Percentiles rank a stretch among this genome's conserved stretches.
These are phyloP conservation scores for Plestiodon gilberti DNA, from an alignment of 2,113 vertebrate species.

Conservation along the genomic window DNA sequence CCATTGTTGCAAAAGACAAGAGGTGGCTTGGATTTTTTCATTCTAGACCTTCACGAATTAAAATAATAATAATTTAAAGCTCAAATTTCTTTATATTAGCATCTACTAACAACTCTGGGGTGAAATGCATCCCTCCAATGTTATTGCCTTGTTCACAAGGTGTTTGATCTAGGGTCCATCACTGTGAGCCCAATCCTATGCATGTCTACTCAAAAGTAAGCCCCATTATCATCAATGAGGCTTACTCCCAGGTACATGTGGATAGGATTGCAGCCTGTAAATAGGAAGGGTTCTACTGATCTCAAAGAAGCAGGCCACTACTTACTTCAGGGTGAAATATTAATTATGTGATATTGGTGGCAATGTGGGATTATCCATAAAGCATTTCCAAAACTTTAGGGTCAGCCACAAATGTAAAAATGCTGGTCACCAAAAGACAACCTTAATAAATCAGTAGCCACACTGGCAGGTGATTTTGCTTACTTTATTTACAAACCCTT, in stretches of 20 bases:
- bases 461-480: neutral
- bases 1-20: neutral
- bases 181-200: too few species aligned
- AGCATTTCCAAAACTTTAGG: neutral
- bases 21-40: neutral
- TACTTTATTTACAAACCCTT: neutral
- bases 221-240: too few species aligned
- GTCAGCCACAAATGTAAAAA: neutral
- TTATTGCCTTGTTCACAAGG: neutral
- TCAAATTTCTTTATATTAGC: neutral
- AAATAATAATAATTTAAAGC: neutral
- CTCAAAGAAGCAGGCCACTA: neutral
- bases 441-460: neutral
- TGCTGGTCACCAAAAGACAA: neutral
- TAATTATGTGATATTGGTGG: neutral
- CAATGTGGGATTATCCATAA: neutral
- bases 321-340: neutral
- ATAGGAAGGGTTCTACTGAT: conserved; percentile 15
- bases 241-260: too few species aligned
- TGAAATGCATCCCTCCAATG: too few species aligned
- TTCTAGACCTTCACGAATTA: neutral
- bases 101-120: neutral
- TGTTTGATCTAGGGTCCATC: too few species aligned
- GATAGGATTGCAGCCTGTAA: too few species aligned
- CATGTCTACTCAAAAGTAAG: too few species aligned